phyloP scores from a whole-genome alignment of 2,113 vertebrate genomes.

The Chlorodrepanis virens region DNA sequence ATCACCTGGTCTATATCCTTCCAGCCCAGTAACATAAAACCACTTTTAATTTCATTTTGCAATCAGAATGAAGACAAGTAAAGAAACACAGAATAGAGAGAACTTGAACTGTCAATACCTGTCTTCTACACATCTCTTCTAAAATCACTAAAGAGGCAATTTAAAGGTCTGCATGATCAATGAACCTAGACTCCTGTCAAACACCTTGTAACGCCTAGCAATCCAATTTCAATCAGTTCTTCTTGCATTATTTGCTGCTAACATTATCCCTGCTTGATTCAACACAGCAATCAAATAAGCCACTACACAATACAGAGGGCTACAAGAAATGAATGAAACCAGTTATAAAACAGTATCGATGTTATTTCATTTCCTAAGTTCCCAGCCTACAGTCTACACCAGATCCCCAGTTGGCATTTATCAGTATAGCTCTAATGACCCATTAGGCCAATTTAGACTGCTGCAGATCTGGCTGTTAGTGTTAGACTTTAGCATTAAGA shows the following conservation, averaged over 20 bases:
- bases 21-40: not conserved
- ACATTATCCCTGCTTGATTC: not conserved
- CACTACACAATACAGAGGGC: not conserved
- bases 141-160: not conserved
- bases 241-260: not conserved
- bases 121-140: not conserved
- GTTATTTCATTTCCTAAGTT: not conserved
- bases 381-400: not conserved
- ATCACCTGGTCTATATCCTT: not conserved
- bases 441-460: conserved; percentile 23
- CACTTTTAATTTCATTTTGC: not conserved
- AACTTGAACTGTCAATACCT: not conserved
- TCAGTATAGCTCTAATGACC: conserved; percentile 18
- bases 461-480: conserved; percentile 6
- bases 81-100: not conserved
- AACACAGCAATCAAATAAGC: not conserved
- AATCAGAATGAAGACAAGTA: not conserved
- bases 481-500: not conserved
- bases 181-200: not conserved
- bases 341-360: not conserved
- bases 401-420: not conserved
- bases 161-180: not conserved
- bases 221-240: not conserved
- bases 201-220: not conserved
- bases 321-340: not conserved